phyloP scores from a whole-genome alignment of 2,888 invertebrate genomes.

The Imbricaverruca yamaguchii region DNA sequence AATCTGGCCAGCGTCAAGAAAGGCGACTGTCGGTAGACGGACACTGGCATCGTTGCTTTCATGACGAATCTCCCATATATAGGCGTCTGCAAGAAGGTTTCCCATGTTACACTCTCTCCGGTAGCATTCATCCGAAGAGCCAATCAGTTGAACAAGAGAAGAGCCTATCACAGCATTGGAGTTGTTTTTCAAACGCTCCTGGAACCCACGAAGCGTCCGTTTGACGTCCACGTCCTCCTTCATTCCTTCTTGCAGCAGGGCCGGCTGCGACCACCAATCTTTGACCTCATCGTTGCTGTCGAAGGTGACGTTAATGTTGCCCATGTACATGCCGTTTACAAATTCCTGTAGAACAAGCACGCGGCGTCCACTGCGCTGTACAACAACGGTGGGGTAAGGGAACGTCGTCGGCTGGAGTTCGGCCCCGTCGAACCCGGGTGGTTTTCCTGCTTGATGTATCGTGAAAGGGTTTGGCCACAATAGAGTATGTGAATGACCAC shows the following conservation, averaged over 20 bases:
- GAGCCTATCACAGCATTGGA: background rate
- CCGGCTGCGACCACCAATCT: background rate
- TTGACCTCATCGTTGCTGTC: background rate
- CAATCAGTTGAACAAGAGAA: background rate
- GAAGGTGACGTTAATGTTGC: background rate
- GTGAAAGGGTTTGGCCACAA: background rate
- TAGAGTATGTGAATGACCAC: background rate
- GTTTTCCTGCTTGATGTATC: background rate
- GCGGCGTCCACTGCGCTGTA: background rate
- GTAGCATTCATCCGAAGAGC: background rate
- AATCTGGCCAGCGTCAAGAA: background rate
- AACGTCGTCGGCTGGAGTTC: rapidly evolving
- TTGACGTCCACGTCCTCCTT: background rate
- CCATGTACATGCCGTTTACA: background rate
- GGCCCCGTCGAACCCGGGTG: background rate
- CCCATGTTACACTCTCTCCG: background rate
- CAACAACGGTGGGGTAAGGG: background rate
- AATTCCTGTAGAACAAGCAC: background rate
- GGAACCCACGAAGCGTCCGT: background rate
- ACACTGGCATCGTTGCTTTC: background rate
- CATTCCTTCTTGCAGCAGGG: background rate
- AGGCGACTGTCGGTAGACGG: background rate
- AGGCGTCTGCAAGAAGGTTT: background rate
- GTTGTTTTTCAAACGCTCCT: background rate
- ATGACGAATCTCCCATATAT: background rate